Conservation (phyloP, 2,113 vertebrate genomes). For the Menidia beryllina region DNA sequence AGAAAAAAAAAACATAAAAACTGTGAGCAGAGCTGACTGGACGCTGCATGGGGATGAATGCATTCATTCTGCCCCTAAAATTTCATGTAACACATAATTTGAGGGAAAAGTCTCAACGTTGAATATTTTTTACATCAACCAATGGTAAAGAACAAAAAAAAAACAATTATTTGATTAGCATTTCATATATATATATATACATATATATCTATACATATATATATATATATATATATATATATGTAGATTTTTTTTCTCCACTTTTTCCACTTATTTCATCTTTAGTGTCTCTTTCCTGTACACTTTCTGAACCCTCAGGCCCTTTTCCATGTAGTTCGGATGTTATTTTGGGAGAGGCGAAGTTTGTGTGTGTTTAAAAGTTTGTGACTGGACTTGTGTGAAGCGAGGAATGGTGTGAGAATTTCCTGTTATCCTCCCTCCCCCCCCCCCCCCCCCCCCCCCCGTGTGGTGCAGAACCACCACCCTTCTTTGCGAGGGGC, state of each 20-base stretch:
- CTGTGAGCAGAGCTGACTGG: conserved; percentile 40
- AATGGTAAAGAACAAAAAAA: conserved; percentile 63
- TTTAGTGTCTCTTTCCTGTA: conserved; percentile 64
- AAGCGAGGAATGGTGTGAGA: conserved; percentile 51
- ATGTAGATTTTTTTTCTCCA: too few relatives aligned
- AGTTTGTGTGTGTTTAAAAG: conserved; percentile 34
- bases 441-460: not conserved
- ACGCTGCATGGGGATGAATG: conserved; percentile 38
- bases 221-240: too few relatives aligned
- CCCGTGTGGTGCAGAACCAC: not conserved
- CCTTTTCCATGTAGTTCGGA: conserved; percentile 1
- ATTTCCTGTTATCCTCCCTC: conserved; percentile 19
- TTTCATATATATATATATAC: conserved; percentile 19
- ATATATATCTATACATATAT: conserved; percentile 10
- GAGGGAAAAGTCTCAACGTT: conserved; percentile 63
- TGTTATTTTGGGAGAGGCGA: conserved; percentile 27
- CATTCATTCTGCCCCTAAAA: conserved; percentile 44
- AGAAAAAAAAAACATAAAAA: conserved; percentile 10
- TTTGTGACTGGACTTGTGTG: conserved; percentile 45
- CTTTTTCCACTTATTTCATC: conserved; percentile 25
- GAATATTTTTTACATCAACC: conserved; percentile 64
- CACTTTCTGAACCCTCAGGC: conserved; percentile 46
- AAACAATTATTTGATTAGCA: not conserved
- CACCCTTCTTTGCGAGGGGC: conserved; percentile 1
- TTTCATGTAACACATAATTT: conserved; percentile 47